Base-by-base conservation (phyloP, 1,140 invertebrate species). In the Ladona fulva region DNA sequence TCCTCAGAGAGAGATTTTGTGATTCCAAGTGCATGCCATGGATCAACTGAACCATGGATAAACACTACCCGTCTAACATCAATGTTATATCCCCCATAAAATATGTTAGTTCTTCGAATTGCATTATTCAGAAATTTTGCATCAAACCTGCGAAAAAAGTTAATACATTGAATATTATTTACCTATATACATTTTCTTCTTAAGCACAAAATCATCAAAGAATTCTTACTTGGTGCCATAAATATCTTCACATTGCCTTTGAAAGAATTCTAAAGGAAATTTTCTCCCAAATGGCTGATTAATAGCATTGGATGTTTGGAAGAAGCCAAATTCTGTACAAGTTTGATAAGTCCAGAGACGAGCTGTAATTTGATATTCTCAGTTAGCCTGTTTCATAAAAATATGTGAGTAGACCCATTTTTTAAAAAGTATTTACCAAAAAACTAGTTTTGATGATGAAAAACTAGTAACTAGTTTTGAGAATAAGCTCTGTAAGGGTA, bases 331-430 rank as follows among this genome's bases (percentile, higher is more conserved):
- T 84, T 98, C 96, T 22, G 93, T 95, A 83, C 96, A 98, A 0
- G 95, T 97, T 85, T 98, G 96, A 83, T 96, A 98, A n/a, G 89
- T 92, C 96, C 96, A 98, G 82, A 95, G 94, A 0, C 94, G 89
- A 79, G 88, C 92, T 89, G 80, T 80, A 80, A 85, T 75, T 1
- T 25, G 24, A 75, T 3, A 8, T 37, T 1, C 29, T 74, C 11
- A 11, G 11, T 22, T 22, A 74, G 11, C 66, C 1, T 37, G 8
- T 8, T 37, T 37, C 3, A 37, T 37, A 8, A 8, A 37, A 37
- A 5, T 37, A 37, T 37, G 29, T 5, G 8, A 5, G 1, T 37
- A 5, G 29, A 5, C 8, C 8, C 29, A 37, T 37, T 37, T 37
- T 37, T 37, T 37, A 37, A 37, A 37, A 37, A 37, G 1, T 37